Evolutionary conservation across 1,140 invertebrate species (phyloP).

Genomic region (Sweltsa coloradensis): DNA sequence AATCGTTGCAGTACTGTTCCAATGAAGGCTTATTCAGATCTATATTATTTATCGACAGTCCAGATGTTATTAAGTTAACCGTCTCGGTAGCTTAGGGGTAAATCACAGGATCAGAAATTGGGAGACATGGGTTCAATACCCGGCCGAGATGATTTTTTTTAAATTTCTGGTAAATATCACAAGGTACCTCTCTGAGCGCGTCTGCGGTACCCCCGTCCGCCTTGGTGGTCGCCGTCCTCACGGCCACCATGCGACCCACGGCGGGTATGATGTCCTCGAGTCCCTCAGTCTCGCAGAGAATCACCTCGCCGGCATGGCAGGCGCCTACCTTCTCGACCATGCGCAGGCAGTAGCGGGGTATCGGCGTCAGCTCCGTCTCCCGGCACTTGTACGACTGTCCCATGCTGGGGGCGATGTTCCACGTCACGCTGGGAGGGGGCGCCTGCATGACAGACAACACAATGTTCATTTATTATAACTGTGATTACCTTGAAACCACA

Average conservation of each 20-base stretch:
- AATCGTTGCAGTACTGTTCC: too few relatives aligned
- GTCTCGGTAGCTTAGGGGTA: too few relatives aligned
- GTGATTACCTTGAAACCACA: too few relatives aligned
- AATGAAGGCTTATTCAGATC: too few relatives aligned
- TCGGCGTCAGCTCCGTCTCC: conserved; percentile 43
- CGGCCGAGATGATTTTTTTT: too few relatives aligned
- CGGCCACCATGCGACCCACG: conserved; percentile 35
- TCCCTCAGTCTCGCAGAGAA: conserved; percentile 39
- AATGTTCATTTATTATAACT: too few relatives aligned
- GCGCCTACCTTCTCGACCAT: conserved; percentile 59
- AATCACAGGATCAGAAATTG: too few relatives aligned
- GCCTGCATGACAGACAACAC: conserved; percentile 16
- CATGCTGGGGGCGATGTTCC: conserved; percentile 51
- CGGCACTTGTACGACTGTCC: conserved; percentile 43
- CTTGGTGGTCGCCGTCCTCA: conserved; percentile 23
- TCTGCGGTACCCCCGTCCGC: neutral
- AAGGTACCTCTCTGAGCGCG: neutral
- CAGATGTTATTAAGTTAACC: too few relatives aligned
- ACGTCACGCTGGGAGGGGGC: conserved; percentile 39
- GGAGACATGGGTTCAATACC: too few relatives aligned
- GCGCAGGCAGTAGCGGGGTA: conserved; percentile 51
- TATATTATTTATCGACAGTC: too few relatives aligned
- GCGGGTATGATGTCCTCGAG: conserved; percentile 32
- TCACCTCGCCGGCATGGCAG: conserved; percentile 56
- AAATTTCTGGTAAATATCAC: too few relatives aligned